Percentiles rank a stretch among this genome's conserved stretches.
Evolutionary conservation across 2,797 vertebrate species (phyloP).

Genomic region (Fratercula arctica): DNA sequence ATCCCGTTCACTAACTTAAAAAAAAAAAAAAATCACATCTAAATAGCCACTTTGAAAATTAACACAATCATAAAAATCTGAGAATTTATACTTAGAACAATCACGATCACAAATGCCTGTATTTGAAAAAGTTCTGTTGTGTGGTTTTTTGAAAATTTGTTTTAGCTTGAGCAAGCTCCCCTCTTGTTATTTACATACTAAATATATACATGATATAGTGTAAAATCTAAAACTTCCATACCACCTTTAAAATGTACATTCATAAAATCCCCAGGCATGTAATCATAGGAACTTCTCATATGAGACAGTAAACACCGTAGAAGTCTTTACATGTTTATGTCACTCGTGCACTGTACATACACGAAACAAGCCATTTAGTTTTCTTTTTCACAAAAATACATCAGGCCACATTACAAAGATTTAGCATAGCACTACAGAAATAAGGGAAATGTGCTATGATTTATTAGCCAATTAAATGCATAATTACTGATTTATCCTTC

Average conservation of each 20-base stretch:
- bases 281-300: not conserved
- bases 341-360: not conserved
- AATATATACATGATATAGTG: not conserved
- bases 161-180: not conserved
- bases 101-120: not conserved
- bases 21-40: not conserved
- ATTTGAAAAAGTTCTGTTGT: not conserved
- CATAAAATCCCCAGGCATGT: not conserved
- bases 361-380: not conserved
- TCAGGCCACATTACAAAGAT: conserved; percentile 4
- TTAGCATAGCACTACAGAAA: conserved; percentile 12
- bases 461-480: conserved; percentile 62
- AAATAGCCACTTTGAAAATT: not conserved
- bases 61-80: not conserved
- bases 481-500: conserved; percentile 50
- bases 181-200: not conserved
- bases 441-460: conserved; percentile 34
- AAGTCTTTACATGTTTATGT: not conserved
- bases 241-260: not conserved
- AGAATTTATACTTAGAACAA: not conserved
- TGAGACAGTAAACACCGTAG: not conserved
- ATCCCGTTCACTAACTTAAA: not conserved
- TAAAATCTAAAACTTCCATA: not conserved
- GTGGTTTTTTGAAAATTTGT: fast-evolving
- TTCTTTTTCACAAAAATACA: not conserved